Evolutionary conservation across 2,797 vertebrate genomes (phyloP).

Genomic region (Trichosurus vulpecula): DNA sequence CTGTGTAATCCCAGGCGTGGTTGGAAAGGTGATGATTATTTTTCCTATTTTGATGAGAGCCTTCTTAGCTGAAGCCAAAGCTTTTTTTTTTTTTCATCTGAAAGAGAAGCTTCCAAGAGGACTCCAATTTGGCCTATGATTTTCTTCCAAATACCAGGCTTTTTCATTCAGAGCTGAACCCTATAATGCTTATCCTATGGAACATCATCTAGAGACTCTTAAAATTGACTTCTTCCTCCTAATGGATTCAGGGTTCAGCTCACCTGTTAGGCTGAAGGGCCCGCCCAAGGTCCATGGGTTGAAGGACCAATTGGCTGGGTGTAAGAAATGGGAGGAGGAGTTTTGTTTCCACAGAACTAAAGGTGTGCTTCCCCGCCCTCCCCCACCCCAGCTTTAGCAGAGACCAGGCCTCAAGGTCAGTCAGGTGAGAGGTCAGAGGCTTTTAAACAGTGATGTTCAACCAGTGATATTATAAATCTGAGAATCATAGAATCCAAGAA

Average conservation of each 20-base stretch:
- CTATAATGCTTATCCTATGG: not conserved
- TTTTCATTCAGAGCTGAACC: not conserved
- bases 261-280: not conserved
- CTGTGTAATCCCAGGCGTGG: slow-evolving; percentile 35
- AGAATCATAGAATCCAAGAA: not conserved
- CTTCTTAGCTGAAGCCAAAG: slow-evolving; percentile 51
- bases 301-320: not conserved
- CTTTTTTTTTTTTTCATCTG: slow-evolving; percentile 29
- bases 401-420: no score
- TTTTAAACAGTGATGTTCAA: not conserved
- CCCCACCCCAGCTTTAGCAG: no score
- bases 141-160: slow-evolving; percentile 36
- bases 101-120: not conserved
- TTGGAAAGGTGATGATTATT: slow-evolving; percentile 58
- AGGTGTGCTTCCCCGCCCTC: no score
- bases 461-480: not conserved
- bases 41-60: slow-evolving; percentile 26
- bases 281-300: not conserved
- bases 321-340: no score
- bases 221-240: not conserved
- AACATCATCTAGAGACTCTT: not conserved
- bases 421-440: no score
- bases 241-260: not conserved
- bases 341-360: no score
- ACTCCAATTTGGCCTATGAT: not conserved